These are phyloP conservation scores for Pluvianellus socialis DNA, from an alignment of 2,113 vertebrate species.

Conservation along the genomic window DNA sequence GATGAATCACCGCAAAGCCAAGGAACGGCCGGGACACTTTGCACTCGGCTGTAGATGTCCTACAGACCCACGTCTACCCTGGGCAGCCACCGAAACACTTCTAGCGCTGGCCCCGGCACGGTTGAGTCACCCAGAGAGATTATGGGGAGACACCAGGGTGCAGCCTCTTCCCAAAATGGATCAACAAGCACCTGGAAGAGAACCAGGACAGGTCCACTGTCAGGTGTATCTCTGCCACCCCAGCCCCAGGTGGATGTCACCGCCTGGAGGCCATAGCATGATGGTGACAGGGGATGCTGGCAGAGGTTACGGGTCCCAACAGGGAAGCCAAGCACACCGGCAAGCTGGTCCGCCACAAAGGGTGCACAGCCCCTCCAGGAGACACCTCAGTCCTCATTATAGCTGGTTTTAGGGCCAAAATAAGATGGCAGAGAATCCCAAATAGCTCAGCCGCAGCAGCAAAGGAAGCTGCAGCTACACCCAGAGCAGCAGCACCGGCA, in stretches of 20 bases:
- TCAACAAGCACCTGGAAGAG: background rate
- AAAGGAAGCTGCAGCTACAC: background rate
- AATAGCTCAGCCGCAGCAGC: background rate
- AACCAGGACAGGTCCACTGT: rapidly evolving
- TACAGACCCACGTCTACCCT: background rate
- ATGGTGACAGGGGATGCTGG: background rate
- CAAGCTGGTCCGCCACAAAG: background rate
- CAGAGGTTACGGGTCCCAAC: background rate
- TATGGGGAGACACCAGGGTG: rapidly evolving
- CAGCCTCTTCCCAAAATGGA: background rate
- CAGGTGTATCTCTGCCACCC: background rate
- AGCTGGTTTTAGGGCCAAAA: background rate
- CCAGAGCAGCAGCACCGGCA: background rate
- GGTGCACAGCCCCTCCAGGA: background rate
- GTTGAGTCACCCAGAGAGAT: background rate
- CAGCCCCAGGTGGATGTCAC: background rate
- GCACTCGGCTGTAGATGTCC: background rate
- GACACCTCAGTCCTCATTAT: background rate
- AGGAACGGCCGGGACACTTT: background rate
- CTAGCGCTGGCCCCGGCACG: rapidly evolving
- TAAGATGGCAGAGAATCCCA: too few species aligned
- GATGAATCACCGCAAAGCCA: background rate
- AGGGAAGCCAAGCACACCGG: background rate
- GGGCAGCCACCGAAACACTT: background rate
- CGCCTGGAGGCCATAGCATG: rapidly evolving